Percentiles rank a stretch among this genome's conserved stretches.
phyloP scores from a whole-genome alignment of 2,113 vertebrate genomes.

The Platysteira castanea region DNA sequence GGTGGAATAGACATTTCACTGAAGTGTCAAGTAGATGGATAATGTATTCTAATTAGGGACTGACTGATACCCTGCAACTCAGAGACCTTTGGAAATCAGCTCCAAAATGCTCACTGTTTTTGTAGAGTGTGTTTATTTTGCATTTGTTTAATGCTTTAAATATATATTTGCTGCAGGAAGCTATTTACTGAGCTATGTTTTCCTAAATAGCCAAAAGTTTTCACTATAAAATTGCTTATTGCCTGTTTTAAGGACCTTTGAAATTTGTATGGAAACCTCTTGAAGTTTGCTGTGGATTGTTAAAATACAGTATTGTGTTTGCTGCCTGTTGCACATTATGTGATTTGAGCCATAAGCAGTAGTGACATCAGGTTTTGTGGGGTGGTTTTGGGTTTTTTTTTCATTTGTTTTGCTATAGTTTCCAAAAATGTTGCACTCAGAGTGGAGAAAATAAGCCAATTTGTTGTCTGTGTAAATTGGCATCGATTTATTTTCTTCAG shows the following conservation, averaged over 20 bases:
- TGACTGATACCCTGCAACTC: conserved; percentile 43
- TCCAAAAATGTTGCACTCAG: not conserved
- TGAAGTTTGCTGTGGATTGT: not conserved
- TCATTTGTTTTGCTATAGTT: not conserved
- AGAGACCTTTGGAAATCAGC: conserved; percentile 47
- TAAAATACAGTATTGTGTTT: not conserved
- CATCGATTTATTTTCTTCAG: not conserved
- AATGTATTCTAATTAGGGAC: conserved; percentile 79
- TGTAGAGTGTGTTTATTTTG: not conserved
- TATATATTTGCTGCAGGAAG: not conserved
- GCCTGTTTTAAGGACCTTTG: not conserved
- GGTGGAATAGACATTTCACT: conserved; percentile 66
- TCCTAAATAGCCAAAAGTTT: not conserved
- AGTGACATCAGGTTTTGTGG: not conserved
- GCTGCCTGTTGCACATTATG: not conserved
- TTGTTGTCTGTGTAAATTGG: not conserved
- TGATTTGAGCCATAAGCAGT: not conserved
- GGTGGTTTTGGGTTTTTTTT: not conserved
- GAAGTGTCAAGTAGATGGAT: conserved; percentile 77
- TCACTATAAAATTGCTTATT: not conserved
- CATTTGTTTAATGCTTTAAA: not conserved
- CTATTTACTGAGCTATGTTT: not conserved
- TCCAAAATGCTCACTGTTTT: conserved; percentile 16
- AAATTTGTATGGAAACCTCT: not conserved
- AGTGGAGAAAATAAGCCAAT: not conserved